Conservation (phyloP, 2,888 invertebrate genomes). For the Chorisops tibialis region DNA sequence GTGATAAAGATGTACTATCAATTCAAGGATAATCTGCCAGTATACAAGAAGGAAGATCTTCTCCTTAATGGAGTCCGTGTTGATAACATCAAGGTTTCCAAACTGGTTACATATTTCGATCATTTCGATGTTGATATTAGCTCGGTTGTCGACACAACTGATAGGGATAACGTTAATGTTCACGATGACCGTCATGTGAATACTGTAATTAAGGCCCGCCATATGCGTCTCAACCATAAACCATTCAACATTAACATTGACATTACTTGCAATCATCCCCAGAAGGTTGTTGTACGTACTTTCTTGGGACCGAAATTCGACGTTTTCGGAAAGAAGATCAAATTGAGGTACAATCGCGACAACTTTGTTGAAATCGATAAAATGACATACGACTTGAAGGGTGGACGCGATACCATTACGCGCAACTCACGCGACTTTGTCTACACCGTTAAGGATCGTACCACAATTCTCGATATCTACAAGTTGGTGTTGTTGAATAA, state of each 20-base stretch:
- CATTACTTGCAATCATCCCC: slow-evolving; percentile 59
- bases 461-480: slow-evolving; percentile 51
- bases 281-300: slow-evolving; percentile 61
- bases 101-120: slow-evolving; percentile 68
- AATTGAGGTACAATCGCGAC: slow-evolving; percentile 57
- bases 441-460: slow-evolving; percentile 59
- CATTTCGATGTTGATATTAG: slow-evolving; percentile 61
- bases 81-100: slow-evolving; percentile 62
- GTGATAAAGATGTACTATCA: slow-evolving; percentile 58
- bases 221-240: slow-evolving; percentile 68
- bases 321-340: slow-evolving; percentile 49
- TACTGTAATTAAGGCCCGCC: slow-evolving; percentile 55
- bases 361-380: slow-evolving; percentile 62
- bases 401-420: slow-evolving; percentile 38
- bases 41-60: slow-evolving; percentile 63
- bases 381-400: slow-evolving; percentile 51
- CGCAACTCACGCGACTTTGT: slow-evolving; percentile 43
- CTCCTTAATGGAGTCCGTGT: slow-evolving; percentile 61
- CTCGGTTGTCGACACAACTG: slow-evolving; percentile 10
- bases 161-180: not conserved
- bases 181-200: not conserved
- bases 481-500: slow-evolving; percentile 53
- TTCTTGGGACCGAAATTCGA: slow-evolving; percentile 71
- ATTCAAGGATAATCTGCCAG: slow-evolving; percentile 59
- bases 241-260: slow-evolving; percentile 62